Percentiles rank a stretch among this genome's conserved stretches.
These are phyloP conservation scores for Rhabdophis nuchalis DNA, from an alignment of 2,797 vertebrate genomes.

Conservation along the genomic window DNA sequence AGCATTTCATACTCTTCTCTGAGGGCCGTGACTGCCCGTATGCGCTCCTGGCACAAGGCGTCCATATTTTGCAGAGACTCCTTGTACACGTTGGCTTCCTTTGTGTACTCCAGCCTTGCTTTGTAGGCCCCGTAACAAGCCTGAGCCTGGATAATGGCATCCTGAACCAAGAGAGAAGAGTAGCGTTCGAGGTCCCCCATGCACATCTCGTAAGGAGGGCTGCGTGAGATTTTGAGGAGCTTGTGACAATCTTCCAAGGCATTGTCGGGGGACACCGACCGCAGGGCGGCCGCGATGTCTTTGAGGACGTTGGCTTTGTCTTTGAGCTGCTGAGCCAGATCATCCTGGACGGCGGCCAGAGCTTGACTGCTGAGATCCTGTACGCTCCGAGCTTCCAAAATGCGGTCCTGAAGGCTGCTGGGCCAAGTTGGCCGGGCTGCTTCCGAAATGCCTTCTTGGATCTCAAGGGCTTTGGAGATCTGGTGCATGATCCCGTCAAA, in stretches of 20 bases:
- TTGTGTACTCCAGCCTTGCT: constrained; percentile 78
- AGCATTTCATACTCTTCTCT: constrained; percentile 80
- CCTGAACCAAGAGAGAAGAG: constrained; percentile 81
- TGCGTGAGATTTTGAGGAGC: constrained; percentile 75
- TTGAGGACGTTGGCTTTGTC: constrained; percentile 81
- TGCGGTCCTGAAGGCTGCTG: constrained; percentile 65
- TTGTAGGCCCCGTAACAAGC: constrained; percentile 87
- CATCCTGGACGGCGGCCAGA: constrained; percentile 76
- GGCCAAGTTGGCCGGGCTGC: constrained; percentile 67
- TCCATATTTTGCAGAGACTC: constrained; percentile 78
- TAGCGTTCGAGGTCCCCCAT: constrained; percentile 70
- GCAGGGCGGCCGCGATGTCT: constrained; percentile 80
- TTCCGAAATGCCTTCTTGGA: constrained; percentile 53
- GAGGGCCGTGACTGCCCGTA: constrained; percentile 74
- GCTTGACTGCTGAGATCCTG: constrained; percentile 63
- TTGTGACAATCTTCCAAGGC: constrained; percentile 67
- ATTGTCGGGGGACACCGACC: constrained; percentile 62
- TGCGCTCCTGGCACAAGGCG: constrained; percentile 77
- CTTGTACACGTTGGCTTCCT: constrained; percentile 77
- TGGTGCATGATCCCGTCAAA: constrained; percentile 79
- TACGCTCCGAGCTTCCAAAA: constrained; percentile 66
- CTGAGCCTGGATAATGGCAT: constrained; percentile 89
- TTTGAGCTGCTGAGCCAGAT: constrained; percentile 82
- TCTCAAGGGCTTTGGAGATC: constrained; percentile 71
- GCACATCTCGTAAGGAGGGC: constrained; percentile 68